These are phyloP conservation scores for Synergus gifuensis DNA, from an alignment of 2,888 invertebrate species.

Conservation along the genomic window DNA sequence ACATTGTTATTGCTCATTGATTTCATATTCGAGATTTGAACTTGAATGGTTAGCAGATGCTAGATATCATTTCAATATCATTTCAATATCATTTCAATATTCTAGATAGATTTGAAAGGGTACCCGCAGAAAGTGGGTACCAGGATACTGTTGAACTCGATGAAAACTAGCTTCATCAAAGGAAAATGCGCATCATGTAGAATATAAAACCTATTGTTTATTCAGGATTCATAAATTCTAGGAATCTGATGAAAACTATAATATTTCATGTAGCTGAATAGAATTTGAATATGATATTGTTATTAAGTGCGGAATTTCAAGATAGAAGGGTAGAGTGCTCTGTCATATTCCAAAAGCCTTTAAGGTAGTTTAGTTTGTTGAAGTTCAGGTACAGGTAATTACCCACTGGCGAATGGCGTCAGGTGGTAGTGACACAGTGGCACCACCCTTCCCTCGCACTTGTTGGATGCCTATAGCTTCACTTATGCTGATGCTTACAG, in stretches of 20 bases:
- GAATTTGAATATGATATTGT: not conserved
- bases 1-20: too few species aligned
- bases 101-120: slow-evolving; percentile 11
- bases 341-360: slow-evolving; percentile 35
- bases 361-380: slow-evolving; percentile 60
- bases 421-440: slow-evolving; percentile 64
- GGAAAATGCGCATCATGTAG: not conserved
- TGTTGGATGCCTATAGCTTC: not conserved
- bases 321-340: not conserved
- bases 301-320: not conserved
- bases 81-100: not conserved
- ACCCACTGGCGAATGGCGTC: slow-evolving; percentile 68
- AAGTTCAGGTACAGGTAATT: slow-evolving; percentile 71
- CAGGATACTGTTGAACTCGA: not conserved
- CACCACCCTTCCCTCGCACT: not conserved
- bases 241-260: not conserved
- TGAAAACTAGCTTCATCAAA: slow-evolving; percentile 5
- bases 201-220: not conserved
- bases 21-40: not conserved
- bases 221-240: not conserved
- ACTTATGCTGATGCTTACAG: not conserved
- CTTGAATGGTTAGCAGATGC: too few species aligned
- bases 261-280: not conserved
- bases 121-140: slow-evolving; percentile 38
- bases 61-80: not conserved